Conservation (phyloP, 2,888 invertebrate genomes). For the Autographa gamma region DNA sequence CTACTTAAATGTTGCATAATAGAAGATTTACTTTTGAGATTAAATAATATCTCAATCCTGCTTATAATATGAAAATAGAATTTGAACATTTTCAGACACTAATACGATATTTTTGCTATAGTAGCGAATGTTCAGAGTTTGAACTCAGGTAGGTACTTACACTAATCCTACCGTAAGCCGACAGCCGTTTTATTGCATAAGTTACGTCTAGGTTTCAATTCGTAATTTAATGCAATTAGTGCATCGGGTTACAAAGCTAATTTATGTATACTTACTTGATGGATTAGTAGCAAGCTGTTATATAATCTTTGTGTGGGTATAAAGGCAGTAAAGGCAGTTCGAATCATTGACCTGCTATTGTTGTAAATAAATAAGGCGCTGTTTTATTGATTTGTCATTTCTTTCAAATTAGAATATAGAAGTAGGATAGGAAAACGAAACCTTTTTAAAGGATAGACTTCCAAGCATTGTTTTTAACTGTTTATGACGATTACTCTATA, state of each 20-base stretch:
- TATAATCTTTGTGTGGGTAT: slow-evolving; percentile 16
- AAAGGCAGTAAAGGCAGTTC: slow-evolving; percentile 17
- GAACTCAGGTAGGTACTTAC: too few relatives aligned
- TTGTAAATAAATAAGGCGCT: slow-evolving; percentile 10
- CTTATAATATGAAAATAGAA: too few relatives aligned
- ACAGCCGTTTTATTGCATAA: background rate
- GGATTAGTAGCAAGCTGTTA: slow-evolving; percentile 38
- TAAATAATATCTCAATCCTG: too few relatives aligned
- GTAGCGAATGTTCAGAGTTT: too few relatives aligned
- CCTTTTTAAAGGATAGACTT: too few relatives aligned
- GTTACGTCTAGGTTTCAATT: background rate
- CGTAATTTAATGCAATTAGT: background rate
- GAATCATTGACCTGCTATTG: slow-evolving; percentile 28
- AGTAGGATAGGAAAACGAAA: too few relatives aligned
- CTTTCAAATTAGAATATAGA: too few relatives aligned
- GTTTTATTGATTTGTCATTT: too few relatives aligned
- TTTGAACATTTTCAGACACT: too few relatives aligned
- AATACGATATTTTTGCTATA: too few relatives aligned
- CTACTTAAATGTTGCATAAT: background rate
- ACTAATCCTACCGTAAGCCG: background rate
- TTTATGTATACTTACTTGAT: slow-evolving; percentile 16
- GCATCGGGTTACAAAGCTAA: background rate
- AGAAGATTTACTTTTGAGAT: background rate
- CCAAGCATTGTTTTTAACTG: too few relatives aligned
- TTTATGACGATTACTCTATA: background rate